Conservation (phyloP, 2,888 invertebrate species). For the Acanthosepion esculentum region DNA sequence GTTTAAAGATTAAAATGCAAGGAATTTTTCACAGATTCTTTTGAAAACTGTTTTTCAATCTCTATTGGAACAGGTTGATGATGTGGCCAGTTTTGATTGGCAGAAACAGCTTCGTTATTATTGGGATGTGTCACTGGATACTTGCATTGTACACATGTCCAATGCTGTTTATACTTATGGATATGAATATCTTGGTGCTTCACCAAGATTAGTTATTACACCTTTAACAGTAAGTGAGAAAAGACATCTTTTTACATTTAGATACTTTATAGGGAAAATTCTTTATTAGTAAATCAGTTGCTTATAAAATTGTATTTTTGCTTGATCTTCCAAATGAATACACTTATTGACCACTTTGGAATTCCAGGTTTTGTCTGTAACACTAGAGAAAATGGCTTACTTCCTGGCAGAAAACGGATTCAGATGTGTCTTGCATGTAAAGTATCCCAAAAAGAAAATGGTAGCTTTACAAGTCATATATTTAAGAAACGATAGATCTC, state of each 20-base stretch:
- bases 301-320: background rate
- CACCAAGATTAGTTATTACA: slow-evolving; percentile 71
- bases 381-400: too few relatives aligned
- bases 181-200: slow-evolving; percentile 72
- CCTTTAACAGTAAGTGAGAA: slow-evolving; percentile 70
- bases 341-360: too few relatives aligned
- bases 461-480: too few relatives aligned
- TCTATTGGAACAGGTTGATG: slow-evolving; percentile 54
- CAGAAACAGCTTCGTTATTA: slow-evolving; percentile 90
- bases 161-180: slow-evolving; percentile 69
- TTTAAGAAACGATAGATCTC: too few relatives aligned
- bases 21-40: too few relatives aligned
- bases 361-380: too few relatives aligned
- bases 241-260: background rate
- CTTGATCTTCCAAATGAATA: too few relatives aligned
- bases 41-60: background rate
- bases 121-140: slow-evolving; percentile 85
- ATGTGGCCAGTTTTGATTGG: slow-evolving; percentile 87
- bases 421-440: too few relatives aligned
- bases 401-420: too few relatives aligned
- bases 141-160: slow-evolving; percentile 80
- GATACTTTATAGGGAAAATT: background rate
- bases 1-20: too few relatives aligned
- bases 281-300: background rate
- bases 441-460: too few relatives aligned